A percentile compares a stretch with the other conserved stretches of the same genome.
Evolutionary conservation across 2,888 invertebrate species (phyloP).

Genomic region (Trichacis sp.): DNA sequence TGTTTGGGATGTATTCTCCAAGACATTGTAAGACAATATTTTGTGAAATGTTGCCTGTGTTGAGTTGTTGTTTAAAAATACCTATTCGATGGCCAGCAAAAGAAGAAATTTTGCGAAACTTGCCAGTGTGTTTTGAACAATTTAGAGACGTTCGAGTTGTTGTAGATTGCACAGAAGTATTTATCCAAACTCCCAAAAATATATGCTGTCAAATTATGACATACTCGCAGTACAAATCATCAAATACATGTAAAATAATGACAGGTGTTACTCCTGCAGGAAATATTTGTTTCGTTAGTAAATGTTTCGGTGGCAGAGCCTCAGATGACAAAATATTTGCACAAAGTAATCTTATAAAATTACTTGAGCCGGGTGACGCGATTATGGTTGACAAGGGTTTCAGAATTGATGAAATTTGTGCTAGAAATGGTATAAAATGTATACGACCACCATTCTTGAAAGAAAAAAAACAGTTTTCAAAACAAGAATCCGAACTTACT

Average conservation of each 20-base stretch:
- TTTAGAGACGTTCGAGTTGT: constrained; percentile 47
- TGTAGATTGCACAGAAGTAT: constrained; percentile 51
- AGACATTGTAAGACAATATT: constrained; percentile 24
- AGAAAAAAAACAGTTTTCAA: constrained; percentile 37
- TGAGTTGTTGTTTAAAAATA: constrained; percentile 15
- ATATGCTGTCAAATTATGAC: constrained; percentile 36
- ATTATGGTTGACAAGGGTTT: too few relatives aligned
- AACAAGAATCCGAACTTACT: constrained; percentile 26
- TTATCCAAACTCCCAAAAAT: constrained; percentile 43
- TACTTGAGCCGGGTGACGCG: too few relatives aligned
- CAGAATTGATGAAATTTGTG: too few relatives aligned
- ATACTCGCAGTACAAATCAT: constrained; percentile 48
- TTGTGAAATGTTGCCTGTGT: constrained; percentile 11
- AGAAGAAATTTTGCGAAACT: constrained; percentile 41
- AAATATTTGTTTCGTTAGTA: constrained; percentile 47
- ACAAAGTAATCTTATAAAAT: constrained; percentile 23
- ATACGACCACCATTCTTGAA: constrained; percentile 40
- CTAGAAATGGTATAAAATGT: constrained; percentile 13
- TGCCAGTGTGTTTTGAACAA: constrained; percentile 47
- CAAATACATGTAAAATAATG: constrained; percentile 32
- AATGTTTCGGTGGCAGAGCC: constrained; percentile 35
- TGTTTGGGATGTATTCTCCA: too few relatives aligned
- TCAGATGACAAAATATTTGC: constrained; percentile 29
- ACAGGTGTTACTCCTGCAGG: constrained; percentile 49
- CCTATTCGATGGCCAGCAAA: constrained; percentile 16